phyloP scores from a whole-genome alignment of 2,888 invertebrate genomes.

The Drosophila melanosoma region DNA sequence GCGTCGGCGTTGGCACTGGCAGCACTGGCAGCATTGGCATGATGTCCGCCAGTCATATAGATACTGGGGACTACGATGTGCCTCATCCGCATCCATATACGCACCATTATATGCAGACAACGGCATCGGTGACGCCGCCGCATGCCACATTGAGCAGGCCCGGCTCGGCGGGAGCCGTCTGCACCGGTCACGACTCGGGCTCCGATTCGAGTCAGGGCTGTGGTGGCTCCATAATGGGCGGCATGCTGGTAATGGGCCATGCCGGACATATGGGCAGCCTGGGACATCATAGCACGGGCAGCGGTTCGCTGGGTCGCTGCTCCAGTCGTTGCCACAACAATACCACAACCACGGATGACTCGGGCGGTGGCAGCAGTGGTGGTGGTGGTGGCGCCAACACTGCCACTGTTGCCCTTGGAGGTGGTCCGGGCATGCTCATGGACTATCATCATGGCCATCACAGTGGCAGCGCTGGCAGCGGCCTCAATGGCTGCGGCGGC shows the following conservation, averaged over 20 bases:
- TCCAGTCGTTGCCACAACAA: conserved; percentile 84
- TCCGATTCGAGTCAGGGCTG: conserved; percentile 85
- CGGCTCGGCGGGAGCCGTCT: conserved; percentile 84
- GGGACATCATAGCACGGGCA: conserved; percentile 82
- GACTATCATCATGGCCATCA: conserved; percentile 81
- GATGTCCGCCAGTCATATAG: conserved; percentile 83
- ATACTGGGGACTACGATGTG: conserved; percentile 85
- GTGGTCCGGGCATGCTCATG: conserved; percentile 72
- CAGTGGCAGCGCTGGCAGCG: conserved; percentile 84
- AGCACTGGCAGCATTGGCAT: conserved; percentile 83
- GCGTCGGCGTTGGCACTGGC: conserved; percentile 64
- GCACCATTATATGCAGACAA: conserved; percentile 85
- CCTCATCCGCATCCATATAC: conserved; percentile 86
- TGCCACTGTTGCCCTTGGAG: conserved; percentile 40
- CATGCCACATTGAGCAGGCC: conserved; percentile 84
- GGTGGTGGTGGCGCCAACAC: conserved; percentile 63
- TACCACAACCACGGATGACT: conserved; percentile 83
- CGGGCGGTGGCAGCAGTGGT: conserved; percentile 83
- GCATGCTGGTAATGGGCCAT: conserved; percentile 76
- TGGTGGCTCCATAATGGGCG: conserved; percentile 84
- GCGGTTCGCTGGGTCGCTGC: conserved; percentile 84
- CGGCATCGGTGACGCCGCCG: conserved; percentile 84
- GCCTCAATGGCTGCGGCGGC: conserved; percentile 78
- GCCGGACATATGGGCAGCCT: conserved; percentile 77
- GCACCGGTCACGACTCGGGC: conserved; percentile 85